phyloP scores from a whole-genome alignment of 2,113 vertebrate genomes.

The Corythaixoides concolor region DNA sequence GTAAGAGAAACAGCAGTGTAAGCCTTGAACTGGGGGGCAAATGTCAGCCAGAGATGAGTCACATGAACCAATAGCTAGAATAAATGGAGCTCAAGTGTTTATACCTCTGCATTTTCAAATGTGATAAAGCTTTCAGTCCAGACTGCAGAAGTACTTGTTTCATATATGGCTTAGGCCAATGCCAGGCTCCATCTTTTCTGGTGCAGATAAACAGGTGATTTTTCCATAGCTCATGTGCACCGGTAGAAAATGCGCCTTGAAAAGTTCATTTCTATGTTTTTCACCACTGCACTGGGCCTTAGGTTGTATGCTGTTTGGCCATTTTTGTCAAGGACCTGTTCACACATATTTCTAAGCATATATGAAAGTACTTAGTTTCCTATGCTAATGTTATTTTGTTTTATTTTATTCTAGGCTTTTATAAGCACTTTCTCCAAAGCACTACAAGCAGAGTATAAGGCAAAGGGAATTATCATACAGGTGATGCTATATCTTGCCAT shows the following conservation, averaged over 20 bases:
- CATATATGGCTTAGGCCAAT: neutral
- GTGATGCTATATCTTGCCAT: conserved; percentile 37
- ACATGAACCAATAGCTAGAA: neutral
- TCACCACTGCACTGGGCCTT: neutral
- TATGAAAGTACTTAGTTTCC: neutral
- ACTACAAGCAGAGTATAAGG: conserved; percentile 82
- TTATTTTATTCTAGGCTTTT: conserved; percentile 59
- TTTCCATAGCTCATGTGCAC: neutral
- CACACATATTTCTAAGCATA: neutral
- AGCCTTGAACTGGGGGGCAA: neutral
- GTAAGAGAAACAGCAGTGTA: neutral
- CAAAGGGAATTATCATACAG: conserved; percentile 83
- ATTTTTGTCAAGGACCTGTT: neutral
- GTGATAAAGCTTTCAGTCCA: neutral
- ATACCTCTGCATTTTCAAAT: neutral
- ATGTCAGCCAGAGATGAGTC: neutral
- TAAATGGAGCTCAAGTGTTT: neutral
- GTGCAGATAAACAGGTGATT: neutral
- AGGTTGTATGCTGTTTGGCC: neutral
- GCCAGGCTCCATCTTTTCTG: neutral
- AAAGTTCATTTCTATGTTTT: neutral
- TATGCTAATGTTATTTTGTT: neutral
- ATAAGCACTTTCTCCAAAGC: conserved; percentile 83
- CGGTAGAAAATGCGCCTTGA: neutral
- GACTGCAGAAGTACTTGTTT: neutral